Percentiles rank a stretch among this genome's conserved stretches.
phyloP scores from a whole-genome alignment of 2,797 vertebrate genomes.

The Ceyx erithaca region DNA sequence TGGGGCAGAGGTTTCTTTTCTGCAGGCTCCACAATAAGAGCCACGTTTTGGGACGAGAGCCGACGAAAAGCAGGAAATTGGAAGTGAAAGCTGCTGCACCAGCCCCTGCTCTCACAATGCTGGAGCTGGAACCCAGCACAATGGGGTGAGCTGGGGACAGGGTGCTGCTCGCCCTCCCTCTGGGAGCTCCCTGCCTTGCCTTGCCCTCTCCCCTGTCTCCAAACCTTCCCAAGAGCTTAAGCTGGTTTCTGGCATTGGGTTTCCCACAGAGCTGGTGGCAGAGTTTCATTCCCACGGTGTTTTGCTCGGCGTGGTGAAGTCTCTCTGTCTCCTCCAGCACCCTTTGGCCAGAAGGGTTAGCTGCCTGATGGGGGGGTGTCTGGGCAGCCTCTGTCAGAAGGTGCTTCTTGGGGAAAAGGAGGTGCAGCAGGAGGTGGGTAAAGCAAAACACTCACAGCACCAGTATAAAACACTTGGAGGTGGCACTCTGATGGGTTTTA shows the following conservation, averaged over 20 bases:
- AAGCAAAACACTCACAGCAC: background rate
- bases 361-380: background rate
- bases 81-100: background rate
- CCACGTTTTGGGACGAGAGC: background rate
- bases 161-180: conserved; percentile 4
- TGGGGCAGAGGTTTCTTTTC: background rate
- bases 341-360: background rate
- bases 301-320: background rate
- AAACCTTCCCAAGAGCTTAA: conserved; percentile 3
- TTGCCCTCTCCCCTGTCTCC: background rate
- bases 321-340: background rate
- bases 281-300: background rate
- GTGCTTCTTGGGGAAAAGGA: background rate
- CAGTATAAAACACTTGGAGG: background rate
- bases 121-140: conserved; percentile 44
- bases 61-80: conserved; percentile 56
- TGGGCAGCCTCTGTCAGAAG: background rate
- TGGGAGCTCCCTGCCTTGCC: conserved; percentile 49
- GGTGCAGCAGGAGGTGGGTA: background rate
- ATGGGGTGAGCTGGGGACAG: conserved; percentile 11
- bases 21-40: background rate
- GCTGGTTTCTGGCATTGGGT: background rate
- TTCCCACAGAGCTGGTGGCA: background rate
- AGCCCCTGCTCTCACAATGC: conserved; percentile 10
- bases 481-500: background rate